Base-by-base conservation (phyloP, 2,113 vertebrate species). In the Chaenocephalus aceratus region DNA sequence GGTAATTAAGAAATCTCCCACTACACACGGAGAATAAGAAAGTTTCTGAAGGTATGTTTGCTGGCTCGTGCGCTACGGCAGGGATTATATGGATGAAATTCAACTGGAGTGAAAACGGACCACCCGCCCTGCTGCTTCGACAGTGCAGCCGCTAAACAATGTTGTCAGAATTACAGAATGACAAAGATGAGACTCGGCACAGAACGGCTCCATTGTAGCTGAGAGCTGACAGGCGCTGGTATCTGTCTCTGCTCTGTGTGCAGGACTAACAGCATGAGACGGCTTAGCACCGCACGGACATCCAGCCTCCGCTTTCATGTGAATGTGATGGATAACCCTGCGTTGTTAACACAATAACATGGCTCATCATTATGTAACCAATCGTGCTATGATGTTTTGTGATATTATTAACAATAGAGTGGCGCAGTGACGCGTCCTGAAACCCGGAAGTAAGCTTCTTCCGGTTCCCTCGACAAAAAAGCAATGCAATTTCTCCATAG, bases 81-180 rank as follows among this genome's bases (percentile, higher is more conserved):
- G 77, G 87, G 70, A 85, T 77, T 63, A 59, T 26, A 21, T 36
- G 53, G 59, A 65, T 91, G 85, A 83, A 87, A 90, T 91, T 92
- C 44, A 70, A 23, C 23, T 88, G 68, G 23, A 76, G 81, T 82
- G 80, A 78, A 84, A 89, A 92, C 72, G 77, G 86, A 87, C 83
- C 78, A 79, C 74, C 72, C 30, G 34, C 52, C 86, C 68, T 5
- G 54, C 10, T 8, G 72, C 59, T 56, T 59, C 54, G n/a, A 53
- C 67, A 66, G 56, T 41, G 71, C 64, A 64, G 13, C 6, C 75
- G 69, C 72, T 54, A 4, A 83, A 76, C 67, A 64, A 4, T 58
- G 79, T 78, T 77, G 77, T 86, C 62, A 65, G 63, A 78, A 61
- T 89, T 77, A 46, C 79, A 82, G 68, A 78, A 82, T 46, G 62